Evolutionary conservation across 2,797 vertebrate genomes (phyloP).

Genomic region (Lycodopsis pacificus): DNA sequence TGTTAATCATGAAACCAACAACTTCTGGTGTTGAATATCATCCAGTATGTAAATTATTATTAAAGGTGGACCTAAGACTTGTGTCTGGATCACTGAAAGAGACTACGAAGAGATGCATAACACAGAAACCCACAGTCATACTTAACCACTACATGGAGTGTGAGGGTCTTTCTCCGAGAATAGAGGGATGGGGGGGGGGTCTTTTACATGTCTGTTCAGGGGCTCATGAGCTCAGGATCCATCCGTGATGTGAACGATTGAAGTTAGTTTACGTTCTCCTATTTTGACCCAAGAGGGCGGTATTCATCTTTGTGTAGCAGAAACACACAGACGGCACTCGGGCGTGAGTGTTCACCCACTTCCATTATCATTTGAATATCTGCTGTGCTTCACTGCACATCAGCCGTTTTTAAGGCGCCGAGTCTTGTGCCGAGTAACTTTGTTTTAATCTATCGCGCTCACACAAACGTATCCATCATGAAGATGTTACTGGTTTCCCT

Average conservation of each 20-base stretch:
- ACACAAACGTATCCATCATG: not conserved
- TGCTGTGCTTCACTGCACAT: not conserved
- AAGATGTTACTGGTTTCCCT: constrained; percentile 1
- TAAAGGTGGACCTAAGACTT: constrained; percentile 59
- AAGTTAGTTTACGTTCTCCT: not conserved
- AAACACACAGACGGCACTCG: not conserved
- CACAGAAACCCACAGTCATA: not conserved
- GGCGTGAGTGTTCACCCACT: not conserved
- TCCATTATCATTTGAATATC: constrained; percentile 18
- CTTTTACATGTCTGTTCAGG: not conserved
- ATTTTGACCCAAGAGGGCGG: constrained; percentile 45
- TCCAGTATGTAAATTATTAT: constrained; percentile 72
- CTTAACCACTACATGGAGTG: not conserved
- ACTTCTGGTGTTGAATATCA: constrained; percentile 37
- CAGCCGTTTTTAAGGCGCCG: not conserved
- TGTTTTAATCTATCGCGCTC: not conserved
- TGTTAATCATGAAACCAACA: constrained; percentile 42
- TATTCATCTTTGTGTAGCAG: not conserved
- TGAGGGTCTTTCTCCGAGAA: not conserved
- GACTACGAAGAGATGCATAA: not conserved
- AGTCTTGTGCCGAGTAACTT: not conserved
- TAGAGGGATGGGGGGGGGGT: rapidly evolving
- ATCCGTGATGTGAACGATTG: not conserved
- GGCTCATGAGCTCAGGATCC: not conserved
- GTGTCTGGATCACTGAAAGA: constrained; percentile 8